Base-by-base conservation (phyloP, 2,888 invertebrate genomes). In the Tillus elongatus region DNA sequence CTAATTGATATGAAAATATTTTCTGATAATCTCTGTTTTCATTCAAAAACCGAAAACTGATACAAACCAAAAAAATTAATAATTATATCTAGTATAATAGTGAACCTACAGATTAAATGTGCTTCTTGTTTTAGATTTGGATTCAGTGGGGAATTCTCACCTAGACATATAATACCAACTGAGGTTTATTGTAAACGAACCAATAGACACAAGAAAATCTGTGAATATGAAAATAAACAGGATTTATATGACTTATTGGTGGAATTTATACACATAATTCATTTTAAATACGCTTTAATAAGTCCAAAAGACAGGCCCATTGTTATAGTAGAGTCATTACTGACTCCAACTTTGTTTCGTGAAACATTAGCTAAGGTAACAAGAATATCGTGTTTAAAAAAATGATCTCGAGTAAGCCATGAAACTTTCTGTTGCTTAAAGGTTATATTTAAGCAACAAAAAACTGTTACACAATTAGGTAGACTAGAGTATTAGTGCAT, bases 291-390 rank as follows among this genome's bases (percentile, higher is more conserved):
- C 61, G 75, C 91, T 15, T 70, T 93, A 32, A 82, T 92, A 30
- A 95, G 88, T 58, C 93, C 96, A 0, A 93, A 95, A 64, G 95
- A 92, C 54, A 74, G 92, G 13, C 82, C 88, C 60, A 80, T 97
- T 19, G 83, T 97, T 3, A 73, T 97, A 15, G 82, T 96, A 12
- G 97, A 97, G 66, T 92, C 90, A 3, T 69, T 93, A 8, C 72
- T 96, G 12, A 81, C 84, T 16, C 84, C 79, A 2, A 85, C 88
- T 1, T 64, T 78, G 36, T 83, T 92, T 58, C 71, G 93, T 41
- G 86, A 95, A 56, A 85, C 85, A 0, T 68, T 97, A 6, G 93
- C 93, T 0, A 85, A 84, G 62, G 92, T 90, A 19, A n/a, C n/a
- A n/a, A n/a, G n/a, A n/a, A n/a, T n/a, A n/a, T n/a, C n/a, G n/a